Evolutionary conservation across 2,797 vertebrate species (phyloP), one percentile per base, ranked within the genome.

Genomic region (Pseudopleuronectes americanus): DNA sequence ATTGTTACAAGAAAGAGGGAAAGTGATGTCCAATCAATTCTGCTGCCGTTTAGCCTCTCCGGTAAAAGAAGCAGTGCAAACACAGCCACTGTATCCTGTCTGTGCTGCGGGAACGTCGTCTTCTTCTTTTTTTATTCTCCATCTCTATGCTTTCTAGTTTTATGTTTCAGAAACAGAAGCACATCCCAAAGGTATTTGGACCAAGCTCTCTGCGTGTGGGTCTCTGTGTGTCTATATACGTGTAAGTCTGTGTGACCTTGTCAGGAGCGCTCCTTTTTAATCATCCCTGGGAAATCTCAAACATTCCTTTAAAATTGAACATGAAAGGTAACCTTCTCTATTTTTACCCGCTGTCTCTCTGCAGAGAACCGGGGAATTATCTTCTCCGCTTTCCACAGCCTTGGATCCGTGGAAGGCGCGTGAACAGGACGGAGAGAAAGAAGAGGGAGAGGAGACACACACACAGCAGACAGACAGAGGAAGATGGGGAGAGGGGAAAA

Each of bases 321-420:
- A 90, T 90, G 90, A 93, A 90, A 93, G 88, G 85, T 91, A 91
- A 90, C 90, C 88, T 92, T 91, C 89, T 89, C 84, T 91, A 89
- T 90, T 91, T 91, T 89, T 90, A 88, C 84, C 81, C 38, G 57
- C 76, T 58, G 68, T 83, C 84, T 87, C 71, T 81, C 80, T 58
- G 79, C 84, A 81, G 82, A 90, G 87, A 86, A 85, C 68, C 74
- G 57, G 88, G 90, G 86, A 91, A 88, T 90, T 84, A 89, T 90
- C 87, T 88, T 71, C 70, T 64, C 62, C 81, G 75, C 70, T 79
- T 62, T 51, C 43, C 43, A 8, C 43, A 16, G 69, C 83, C 57
- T 84, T 23, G 58, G 74, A 90, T 89, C 76, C 48, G 57, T 61
- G 71, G 68, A 79, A 83, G 71, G 76, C 17, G 62, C 57, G 26